Evolutionary conservation across 2,888 invertebrate species (phyloP).

Genomic region (Germaria angustata): DNA sequence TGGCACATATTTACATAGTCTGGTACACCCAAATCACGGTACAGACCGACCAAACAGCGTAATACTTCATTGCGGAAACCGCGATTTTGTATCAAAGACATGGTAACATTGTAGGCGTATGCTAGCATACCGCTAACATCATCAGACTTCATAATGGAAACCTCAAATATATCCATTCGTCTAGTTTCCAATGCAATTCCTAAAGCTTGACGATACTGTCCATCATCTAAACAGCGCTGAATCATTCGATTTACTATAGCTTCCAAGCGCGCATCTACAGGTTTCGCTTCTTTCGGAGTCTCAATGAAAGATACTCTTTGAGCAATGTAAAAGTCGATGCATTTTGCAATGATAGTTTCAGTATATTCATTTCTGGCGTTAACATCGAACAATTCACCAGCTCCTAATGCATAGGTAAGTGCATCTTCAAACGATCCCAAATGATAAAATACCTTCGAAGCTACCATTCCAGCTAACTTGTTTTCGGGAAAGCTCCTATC

Average conservation of each 20-base stretch:
- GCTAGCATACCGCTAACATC: constrained; percentile 94
- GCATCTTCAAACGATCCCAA: constrained; percentile 98
- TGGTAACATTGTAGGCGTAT: constrained; percentile 97
- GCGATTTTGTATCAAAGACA: constrained; percentile 97
- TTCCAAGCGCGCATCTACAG: constrained; percentile 91
- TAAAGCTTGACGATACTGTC: constrained; percentile 96
- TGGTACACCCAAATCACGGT: constrained; percentile 92
- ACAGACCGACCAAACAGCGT: constrained; percentile 92
- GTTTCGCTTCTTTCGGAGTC: constrained; percentile 84
- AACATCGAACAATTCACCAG: constrained; percentile 96
- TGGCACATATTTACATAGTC: constrained; percentile 99
- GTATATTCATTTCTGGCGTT: constrained; percentile 97
- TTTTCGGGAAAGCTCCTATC: constrained; percentile 93
- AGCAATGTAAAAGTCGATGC: constrained; percentile 97
- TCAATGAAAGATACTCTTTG: constrained; percentile 88
- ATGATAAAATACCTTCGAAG: constrained; percentile 99
- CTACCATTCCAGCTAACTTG: constrained; percentile 96
- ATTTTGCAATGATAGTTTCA: constrained; percentile 97
- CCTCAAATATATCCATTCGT: constrained; percentile 97
- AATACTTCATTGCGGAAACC: constrained; percentile 95
- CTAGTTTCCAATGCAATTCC: constrained; percentile 97
- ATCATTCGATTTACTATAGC: constrained; percentile 98
- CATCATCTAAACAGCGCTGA: constrained; percentile 95
- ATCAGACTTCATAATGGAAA: constrained; percentile 94
- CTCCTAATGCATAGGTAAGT: constrained; percentile 97